Base-by-base conservation (phyloP, 1,140 invertebrate genomes). In the Drosophila pallidifrons region DNA sequence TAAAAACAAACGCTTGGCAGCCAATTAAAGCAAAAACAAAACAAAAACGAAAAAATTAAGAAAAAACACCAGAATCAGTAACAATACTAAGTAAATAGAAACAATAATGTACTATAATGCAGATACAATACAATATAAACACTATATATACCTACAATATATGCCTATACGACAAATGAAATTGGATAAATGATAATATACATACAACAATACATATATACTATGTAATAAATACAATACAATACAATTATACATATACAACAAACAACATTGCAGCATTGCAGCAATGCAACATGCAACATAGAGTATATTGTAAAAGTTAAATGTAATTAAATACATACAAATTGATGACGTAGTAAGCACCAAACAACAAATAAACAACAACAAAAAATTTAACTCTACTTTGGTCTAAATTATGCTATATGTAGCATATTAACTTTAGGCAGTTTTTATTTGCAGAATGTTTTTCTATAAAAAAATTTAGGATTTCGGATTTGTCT, bases 41-140 rank as follows among this genome's bases (percentile, higher is more conserved):
- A 60, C 52, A 54, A 52, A 79, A 57, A 35, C n/a, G 71, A 63
- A 77, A 25, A 25, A 25, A 25, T 3, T 25, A 25, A 25, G 20
- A 25, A 25, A 20, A 25, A 25, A 25, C 20, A 25, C 20, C 20
- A 25, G 20, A 25, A 25, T 75, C 85, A 81, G 75, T 89, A 89
- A 88, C 85, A 89, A 89, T 89, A 89, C 85, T 89, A 89, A 74
- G 71, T 69, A 74, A 85, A 83, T 89, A 89, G 85, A 89, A 89
- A 89, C 85, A 89, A 89, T 89, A 89, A 89, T 89, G 85, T 89
- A 89, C 81, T 89, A 89, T 89, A 89, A 85, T 85, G 69, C 85
- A 83, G 81, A 89, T 81, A 89, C 86, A 89, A 89, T 89, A 89
- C 67, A 74, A 66, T 46, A 59, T 43, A 57, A 79, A 86, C 77